phyloP scores from a whole-genome alignment of 2,888 invertebrate species.

The Lasioglossum figueresi region DNA sequence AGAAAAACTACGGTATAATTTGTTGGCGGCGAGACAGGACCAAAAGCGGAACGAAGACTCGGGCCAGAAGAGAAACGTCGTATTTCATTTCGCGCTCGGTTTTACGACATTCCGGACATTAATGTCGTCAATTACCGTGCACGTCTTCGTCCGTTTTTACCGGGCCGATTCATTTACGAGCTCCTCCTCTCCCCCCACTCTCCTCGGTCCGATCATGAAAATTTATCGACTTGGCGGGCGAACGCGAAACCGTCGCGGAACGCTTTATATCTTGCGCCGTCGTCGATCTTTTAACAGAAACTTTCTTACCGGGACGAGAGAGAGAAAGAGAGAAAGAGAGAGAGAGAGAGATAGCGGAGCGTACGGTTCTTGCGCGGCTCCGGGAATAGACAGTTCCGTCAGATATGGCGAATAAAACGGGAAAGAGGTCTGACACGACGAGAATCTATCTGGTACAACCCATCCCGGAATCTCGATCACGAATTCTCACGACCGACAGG shows the following conservation, averaged over 20 bases:
- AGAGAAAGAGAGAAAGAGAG: not conserved
- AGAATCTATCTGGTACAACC: conserved; percentile 29
- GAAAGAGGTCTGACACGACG: conserved; percentile 2
- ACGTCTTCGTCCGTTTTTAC: conserved; percentile 55
- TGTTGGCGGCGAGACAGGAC: conserved; percentile 43
- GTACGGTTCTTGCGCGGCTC: conserved; percentile 9
- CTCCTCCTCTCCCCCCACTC: not conserved
- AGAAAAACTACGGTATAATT: conserved; percentile 52
- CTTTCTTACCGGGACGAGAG: not conserved
- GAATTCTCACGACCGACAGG: conserved; percentile 48
- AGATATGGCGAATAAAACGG: conserved; percentile 14
- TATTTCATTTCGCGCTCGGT: conserved; percentile 57
- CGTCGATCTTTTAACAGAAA: conserved; percentile 13
- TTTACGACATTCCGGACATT: conserved; percentile 50
- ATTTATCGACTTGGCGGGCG: conserved; percentile 41
- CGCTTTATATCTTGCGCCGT: conserved; percentile 6
- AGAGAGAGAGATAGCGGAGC: not conserved
- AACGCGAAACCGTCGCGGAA: not conserved
- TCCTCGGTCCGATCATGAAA: conserved; percentile 48
- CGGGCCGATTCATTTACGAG: conserved; percentile 45
- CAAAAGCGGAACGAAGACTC: conserved; percentile 39
- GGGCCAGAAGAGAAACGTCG: conserved; percentile 42
- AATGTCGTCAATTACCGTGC: conserved; percentile 57
- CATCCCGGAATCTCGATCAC: conserved; percentile 54
- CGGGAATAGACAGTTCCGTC: conserved; percentile 8